phyloP scores from a whole-genome alignment of 2,888 invertebrate species.

The Rhogogaster chlorosoma region DNA sequence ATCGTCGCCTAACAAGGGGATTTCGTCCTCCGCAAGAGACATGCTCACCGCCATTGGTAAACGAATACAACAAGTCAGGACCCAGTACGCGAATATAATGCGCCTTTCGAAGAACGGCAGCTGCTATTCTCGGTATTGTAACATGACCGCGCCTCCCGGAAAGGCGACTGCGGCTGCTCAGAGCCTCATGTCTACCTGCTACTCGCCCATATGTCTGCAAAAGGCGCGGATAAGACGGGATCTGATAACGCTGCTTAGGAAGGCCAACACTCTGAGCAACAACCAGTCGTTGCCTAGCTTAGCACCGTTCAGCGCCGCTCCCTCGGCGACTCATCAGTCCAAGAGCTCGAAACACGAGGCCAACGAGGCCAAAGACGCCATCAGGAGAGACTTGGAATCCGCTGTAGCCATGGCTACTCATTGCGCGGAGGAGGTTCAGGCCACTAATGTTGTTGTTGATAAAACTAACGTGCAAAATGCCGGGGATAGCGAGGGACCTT shows the following conservation, averaged over 20 bases:
- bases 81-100: constrained; percentile 85
- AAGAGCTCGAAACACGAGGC: constrained; percentile 61
- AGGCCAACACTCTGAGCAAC: constrained; percentile 80
- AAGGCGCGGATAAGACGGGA: constrained; percentile 86
- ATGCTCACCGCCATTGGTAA: constrained; percentile 82
- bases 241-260: constrained; percentile 82
- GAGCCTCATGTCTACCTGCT: constrained; percentile 83
- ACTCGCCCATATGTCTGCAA: constrained; percentile 90
- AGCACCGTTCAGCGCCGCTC: constrained; percentile 40
- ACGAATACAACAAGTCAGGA: constrained; percentile 84
- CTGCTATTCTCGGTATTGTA: constrained; percentile 87
- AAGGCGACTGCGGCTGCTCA: constrained; percentile 78
- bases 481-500: constrained; percentile 53
- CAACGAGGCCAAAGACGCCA: constrained; percentile 79
- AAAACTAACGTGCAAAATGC: not conserved
- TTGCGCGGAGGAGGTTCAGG: constrained; percentile 79
- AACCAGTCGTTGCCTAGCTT: constrained; percentile 62
- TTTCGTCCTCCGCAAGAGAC: constrained; percentile 76
- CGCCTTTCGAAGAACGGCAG: constrained; percentile 86
- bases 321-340: constrained; percentile 24
- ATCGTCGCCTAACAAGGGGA: constrained; percentile 70
- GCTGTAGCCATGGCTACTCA: constrained; percentile 83
- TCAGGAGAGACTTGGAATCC: constrained; percentile 82
- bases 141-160: constrained; percentile 79
- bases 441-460: constrained; percentile 50